These are phyloP conservation scores for Montipora sp. DNA, from an alignment of 64 coral and sea anemone species.

Conservation along the genomic window DNA sequence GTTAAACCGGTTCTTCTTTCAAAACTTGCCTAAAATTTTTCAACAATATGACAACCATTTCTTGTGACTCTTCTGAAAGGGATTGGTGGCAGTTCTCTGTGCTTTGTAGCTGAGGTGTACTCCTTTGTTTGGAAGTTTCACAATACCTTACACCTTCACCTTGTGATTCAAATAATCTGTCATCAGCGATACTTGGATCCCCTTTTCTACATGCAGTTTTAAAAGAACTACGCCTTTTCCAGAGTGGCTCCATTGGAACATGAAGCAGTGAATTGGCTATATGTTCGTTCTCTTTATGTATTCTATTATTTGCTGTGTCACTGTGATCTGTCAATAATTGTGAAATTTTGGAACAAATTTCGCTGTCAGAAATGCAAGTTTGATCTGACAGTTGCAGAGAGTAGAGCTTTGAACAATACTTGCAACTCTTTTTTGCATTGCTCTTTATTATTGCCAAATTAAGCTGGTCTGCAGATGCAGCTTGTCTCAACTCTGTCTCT, in stretches of 20 bases:
- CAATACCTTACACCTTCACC: background rate
- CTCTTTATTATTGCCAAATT: background rate
- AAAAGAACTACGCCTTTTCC: background rate
- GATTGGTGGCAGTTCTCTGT: background rate
- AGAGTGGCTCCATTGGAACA: background rate
- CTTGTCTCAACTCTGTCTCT: no score
- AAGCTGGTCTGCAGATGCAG: no score
- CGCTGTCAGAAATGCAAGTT: background rate
- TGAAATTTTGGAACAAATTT: background rate
- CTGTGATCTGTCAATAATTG: background rate
- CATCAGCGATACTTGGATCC: background rate
- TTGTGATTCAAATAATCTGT: constrained; percentile 8
- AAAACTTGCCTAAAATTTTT: background rate
- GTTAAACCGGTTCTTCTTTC: constrained; percentile 19
- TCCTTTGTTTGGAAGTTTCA: background rate
- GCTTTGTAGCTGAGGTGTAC: background rate
- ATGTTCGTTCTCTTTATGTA: constrained; percentile 15
- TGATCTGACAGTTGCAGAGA: background rate
- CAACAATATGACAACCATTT: constrained; percentile 12
- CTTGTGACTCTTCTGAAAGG: background rate
- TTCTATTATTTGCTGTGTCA: background rate
- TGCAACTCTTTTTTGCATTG: background rate
- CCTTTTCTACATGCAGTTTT: background rate
- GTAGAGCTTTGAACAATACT: background rate
- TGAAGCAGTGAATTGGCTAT: background rate